Conservation (phyloP, 1,140 invertebrate species). For the Telenomus remus region DNA sequence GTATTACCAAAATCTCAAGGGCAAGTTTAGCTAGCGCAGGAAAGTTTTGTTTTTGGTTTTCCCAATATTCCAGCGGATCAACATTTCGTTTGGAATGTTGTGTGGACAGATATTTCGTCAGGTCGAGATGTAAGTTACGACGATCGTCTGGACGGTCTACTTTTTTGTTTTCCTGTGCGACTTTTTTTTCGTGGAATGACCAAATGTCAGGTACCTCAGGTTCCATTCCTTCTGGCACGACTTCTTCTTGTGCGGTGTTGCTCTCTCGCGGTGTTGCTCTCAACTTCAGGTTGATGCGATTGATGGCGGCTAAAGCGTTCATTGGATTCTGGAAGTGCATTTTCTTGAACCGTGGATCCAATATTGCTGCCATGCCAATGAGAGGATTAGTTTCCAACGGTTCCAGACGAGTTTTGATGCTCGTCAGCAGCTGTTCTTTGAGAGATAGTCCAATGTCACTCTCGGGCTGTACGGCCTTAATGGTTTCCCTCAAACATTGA, state of each 20-base stretch:
- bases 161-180: too few species aligned
- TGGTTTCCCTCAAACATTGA: too few species aligned
- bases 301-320: not conserved
- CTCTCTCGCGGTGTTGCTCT: not conserved
- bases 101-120: not conserved
- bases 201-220: too few species aligned
- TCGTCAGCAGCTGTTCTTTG: not conserved
- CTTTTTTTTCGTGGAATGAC: too few species aligned
- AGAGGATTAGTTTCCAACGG: not conserved
- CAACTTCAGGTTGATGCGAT: not conserved
- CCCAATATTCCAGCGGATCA: slow-evolving; percentile 5
- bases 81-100: slow-evolving; percentile 1
- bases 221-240: too few species aligned
- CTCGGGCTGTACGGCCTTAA: too few species aligned
- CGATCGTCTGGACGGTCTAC: not conserved
- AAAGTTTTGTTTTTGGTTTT: not conserved
- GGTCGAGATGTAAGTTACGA: not conserved
- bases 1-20: slow-evolving; percentile 2
- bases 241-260: not conserved
- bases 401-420: not conserved
- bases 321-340: slow-evolving; percentile 6
- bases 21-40: not conserved
- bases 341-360: slow-evolving; percentile 19
- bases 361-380: slow-evolving; percentile 1
- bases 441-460: too few species aligned